These are phyloP conservation scores for Perizoma affinitatum DNA, from an alignment of 2,888 invertebrate genomes.

Conservation along the genomic window DNA sequence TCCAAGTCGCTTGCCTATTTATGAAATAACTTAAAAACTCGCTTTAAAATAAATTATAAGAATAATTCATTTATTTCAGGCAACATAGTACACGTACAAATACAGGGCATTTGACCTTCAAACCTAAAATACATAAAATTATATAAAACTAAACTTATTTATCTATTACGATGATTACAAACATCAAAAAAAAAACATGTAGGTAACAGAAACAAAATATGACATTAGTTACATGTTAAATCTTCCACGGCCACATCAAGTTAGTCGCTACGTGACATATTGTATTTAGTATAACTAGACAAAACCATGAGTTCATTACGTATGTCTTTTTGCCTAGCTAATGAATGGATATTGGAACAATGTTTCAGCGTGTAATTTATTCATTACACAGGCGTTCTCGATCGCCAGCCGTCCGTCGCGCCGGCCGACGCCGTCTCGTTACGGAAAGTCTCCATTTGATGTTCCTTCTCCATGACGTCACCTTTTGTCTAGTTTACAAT, in stretches of 20 bases:
- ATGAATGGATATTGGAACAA: constrained; percentile 78
- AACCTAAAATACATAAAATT: too few species aligned
- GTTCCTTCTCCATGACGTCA: neutral
- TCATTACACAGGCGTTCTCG: constrained; percentile 82
- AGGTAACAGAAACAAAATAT: too few species aligned
- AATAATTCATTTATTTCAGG: too few species aligned
- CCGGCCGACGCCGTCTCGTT: constrained; percentile 47
- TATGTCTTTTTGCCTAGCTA: constrained; percentile 66
- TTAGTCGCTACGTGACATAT: constrained; percentile 64
- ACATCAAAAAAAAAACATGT: too few species aligned
- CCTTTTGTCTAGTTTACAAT: neutral
- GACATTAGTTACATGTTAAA: neutral
- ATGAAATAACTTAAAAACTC: neutral
- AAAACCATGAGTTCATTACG: constrained; percentile 55
- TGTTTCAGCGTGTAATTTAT: constrained; percentile 84
- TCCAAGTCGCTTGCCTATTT: constrained; percentile 8
- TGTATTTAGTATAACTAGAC: constrained; percentile 59
- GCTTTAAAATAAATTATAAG: too few species aligned
- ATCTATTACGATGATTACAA: too few species aligned
- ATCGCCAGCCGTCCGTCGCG: constrained; percentile 54
- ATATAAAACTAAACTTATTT: too few species aligned
- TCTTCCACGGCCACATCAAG: constrained; percentile 40
- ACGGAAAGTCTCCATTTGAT: constrained; percentile 73
- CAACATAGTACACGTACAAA: too few species aligned
- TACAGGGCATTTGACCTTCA: too few species aligned